A percentile compares a stretch with the other conserved stretches of the same genome.
Conservation (phyloP, 2,797 vertebrate genomes). For the Acropternis orthonyx region DNA sequence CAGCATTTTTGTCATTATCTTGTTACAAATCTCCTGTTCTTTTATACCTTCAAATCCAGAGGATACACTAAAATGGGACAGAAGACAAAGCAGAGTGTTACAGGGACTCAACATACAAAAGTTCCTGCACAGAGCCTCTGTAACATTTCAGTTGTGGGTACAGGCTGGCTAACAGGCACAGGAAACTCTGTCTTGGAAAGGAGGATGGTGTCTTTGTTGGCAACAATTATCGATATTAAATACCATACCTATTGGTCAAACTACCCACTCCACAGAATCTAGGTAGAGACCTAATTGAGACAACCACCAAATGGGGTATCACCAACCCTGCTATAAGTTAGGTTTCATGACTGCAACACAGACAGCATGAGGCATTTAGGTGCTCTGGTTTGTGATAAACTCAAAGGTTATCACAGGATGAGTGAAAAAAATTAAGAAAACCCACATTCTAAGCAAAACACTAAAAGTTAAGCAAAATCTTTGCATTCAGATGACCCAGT, state of each 20-base stretch:
- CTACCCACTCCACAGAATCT: background rate
- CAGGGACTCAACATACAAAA: background rate
- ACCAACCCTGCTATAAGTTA: background rate
- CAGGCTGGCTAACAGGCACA: background rate
- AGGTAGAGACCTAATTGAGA: background rate
- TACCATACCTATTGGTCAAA: background rate
- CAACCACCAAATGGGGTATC: background rate
- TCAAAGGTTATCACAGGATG: background rate
- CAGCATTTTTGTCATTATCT: constrained; percentile 88
- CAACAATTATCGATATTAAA: background rate
- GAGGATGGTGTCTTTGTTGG: background rate
- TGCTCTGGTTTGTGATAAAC: background rate
- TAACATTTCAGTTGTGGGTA: background rate
- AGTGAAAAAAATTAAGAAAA: background rate
- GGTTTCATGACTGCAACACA: background rate
- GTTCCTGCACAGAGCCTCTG: background rate
- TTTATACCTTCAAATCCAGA: constrained; percentile 87
- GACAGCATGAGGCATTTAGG: background rate
- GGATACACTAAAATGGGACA: constrained; percentile 78
- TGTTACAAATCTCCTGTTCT: constrained; percentile 91
- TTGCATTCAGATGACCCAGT: background rate
- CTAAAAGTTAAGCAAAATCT: background rate
- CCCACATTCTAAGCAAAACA: background rate
- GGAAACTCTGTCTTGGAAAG: background rate
- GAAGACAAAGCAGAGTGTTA: background rate